Conservation (phyloP, 1,140 invertebrate species). For the Wasmannia auropunctata region DNA sequence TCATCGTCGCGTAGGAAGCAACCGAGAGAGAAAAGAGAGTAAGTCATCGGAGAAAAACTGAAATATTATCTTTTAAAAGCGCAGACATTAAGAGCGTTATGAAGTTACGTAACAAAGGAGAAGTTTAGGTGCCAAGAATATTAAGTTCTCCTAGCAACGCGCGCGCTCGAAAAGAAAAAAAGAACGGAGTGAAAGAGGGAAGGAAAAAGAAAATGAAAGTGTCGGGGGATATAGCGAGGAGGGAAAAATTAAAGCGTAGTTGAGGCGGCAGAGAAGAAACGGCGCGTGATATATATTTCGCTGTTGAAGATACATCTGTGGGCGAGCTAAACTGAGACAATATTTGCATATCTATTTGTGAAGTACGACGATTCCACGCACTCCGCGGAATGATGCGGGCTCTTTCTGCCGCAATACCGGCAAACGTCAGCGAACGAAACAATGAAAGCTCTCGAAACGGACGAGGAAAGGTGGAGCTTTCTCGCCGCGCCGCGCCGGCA, state of each 20-base stretch:
- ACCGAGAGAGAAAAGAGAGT: neutral
- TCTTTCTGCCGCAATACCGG: slow-evolving; percentile 8
- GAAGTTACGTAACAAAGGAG: slow-evolving; percentile 57
- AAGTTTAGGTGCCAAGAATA: slow-evolving; percentile 61
- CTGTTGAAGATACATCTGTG: neutral
- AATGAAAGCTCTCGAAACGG: slow-evolving; percentile 54
- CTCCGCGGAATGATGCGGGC: slow-evolving; percentile 49
- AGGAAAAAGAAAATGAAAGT: slow-evolving; percentile 46
- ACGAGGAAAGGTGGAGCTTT: slow-evolving; percentile 3
- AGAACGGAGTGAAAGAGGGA: neutral
- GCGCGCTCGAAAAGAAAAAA: slow-evolving; percentile 23
- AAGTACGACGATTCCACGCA: slow-evolving; percentile 54
- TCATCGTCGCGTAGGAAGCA: neutral
- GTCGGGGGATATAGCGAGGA: neutral
- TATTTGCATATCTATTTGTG: slow-evolving; percentile 44
- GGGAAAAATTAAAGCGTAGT: slow-evolving; percentile 42
- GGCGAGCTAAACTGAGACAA: slow-evolving; percentile 22
- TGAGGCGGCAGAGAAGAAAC: slow-evolving; percentile 12
- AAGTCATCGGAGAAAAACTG: slow-evolving; percentile 40
- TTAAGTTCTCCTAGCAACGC: slow-evolving; percentile 45
- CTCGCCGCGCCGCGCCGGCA: slow-evolving; percentile 12
- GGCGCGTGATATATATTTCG: neutral
- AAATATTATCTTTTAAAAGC: slow-evolving; percentile 62
- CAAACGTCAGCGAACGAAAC: slow-evolving; percentile 41
- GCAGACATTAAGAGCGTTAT: slow-evolving; percentile 56